Base-by-base conservation (phyloP, 1,140 invertebrate species). In the Plutomurus gul region DNA sequence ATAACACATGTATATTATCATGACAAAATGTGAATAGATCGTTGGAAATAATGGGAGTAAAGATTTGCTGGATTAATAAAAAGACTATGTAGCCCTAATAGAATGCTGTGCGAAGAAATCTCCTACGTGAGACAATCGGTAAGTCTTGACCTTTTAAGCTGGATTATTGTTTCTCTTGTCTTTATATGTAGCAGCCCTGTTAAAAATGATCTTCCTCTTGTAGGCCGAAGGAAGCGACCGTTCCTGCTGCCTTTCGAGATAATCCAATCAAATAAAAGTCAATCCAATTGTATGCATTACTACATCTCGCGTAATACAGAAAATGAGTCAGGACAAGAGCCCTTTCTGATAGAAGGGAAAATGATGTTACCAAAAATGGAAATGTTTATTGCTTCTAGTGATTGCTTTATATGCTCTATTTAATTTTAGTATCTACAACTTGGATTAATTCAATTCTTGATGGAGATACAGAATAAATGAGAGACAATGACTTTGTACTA, bases 261-360 rank as follows among this genome's bases (percentile, higher is more conserved):
- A n/a, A n/a, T n/a, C n/a, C n/a, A n/a, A n/a, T n/a, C n/a, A 51
- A 51, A 51, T 51, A 18, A 51, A 51, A 51, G 47, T 51, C 47
- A 51, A 22, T 51, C 13, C 47, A 18, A n/a, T n/a, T n/a, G n/a
- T n/a, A 22, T 51, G 47, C 25, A 51, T 10, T 20, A 18, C n/a
- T 51, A 51, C 20, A 47, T 47, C 16, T 47, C 47, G 10, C 6
- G 6, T 25, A 22, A 7, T 47, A 7, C 47, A 51, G 18, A 22
- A 2, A 25, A 1, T n/a, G n/a, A n/a, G n/a, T n/a, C n/a, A n/a
- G n/a, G n/a, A n/a, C n/a, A n/a, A n/a, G n/a, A n/a, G 39, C 39
- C 39, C 39, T 43, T 4, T 43, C 39, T 43, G 7, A 13, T 51
- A 22, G 22, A 25, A 56, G 33, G 33, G 27, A n/a, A 60, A 33